phyloP scores from a whole-genome alignment of 2,888 invertebrate genomes.

The Diogma glabrata region DNA sequence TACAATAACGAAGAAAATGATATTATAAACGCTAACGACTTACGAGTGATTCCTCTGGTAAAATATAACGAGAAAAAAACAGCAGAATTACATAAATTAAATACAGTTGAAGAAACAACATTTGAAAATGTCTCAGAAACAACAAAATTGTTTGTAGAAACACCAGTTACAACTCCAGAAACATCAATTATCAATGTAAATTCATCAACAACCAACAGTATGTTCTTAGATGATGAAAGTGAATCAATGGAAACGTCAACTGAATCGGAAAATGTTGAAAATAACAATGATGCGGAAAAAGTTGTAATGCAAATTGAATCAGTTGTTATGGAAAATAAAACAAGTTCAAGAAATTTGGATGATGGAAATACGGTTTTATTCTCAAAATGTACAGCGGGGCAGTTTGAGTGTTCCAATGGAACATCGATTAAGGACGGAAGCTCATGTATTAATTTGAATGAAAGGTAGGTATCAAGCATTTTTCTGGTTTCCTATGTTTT shows the following conservation, averaged over 20 bases:
- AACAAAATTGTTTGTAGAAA: neutral
- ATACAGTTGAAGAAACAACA: constrained; percentile 4
- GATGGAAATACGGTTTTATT: constrained; percentile 23
- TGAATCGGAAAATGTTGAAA: constrained; percentile 15
- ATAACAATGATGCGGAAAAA: constrained; percentile 9
- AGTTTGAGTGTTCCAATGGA: constrained; percentile 47
- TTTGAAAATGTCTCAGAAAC: constrained; percentile 4
- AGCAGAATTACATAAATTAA: no score
- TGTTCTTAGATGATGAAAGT: constrained; percentile 21
- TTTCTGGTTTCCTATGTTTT: no score
- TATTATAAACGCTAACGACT: constrained; percentile 12
- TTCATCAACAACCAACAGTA: constrained; percentile 18
- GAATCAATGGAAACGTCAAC: constrained; percentile 20
- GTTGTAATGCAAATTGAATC: constrained; percentile 5
- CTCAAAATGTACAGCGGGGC: constrained; percentile 43
- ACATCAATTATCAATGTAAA: neutral
- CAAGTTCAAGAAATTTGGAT: neutral
- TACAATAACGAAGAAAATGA: neutral
- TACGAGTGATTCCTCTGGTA: constrained; percentile 19
- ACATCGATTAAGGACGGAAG: constrained; percentile 44
- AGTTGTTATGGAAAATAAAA: constrained; percentile 7
- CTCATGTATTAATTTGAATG: constrained; percentile 40
- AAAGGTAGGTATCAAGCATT: no score
- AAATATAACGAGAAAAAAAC: constrained; percentile 10
- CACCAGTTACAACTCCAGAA: neutral